Evolutionary conservation across 1,140 invertebrate species (phyloP).

Genomic region (Contarinia nasturtii): DNA sequence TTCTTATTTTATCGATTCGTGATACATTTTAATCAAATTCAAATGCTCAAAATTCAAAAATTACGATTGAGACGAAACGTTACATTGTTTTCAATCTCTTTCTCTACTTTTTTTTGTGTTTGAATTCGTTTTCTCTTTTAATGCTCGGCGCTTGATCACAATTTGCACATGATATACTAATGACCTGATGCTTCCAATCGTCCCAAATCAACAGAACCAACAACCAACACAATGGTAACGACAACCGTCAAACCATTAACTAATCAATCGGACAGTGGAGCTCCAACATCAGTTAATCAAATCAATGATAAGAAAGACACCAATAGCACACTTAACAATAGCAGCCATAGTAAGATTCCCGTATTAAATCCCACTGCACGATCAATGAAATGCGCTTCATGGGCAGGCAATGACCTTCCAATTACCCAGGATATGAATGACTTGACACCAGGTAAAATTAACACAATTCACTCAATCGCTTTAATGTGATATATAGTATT

Average conservation of each 20-base stretch:
- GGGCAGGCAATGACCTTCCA: constrained; percentile 25
- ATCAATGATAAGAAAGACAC: not conserved
- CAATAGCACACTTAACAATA: too few species aligned
- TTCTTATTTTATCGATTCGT: too few species aligned
- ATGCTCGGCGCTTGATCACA: not conserved
- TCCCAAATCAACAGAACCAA: not conserved
- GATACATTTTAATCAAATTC: too few species aligned
- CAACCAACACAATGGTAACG: not conserved
- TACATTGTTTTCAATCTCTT: too few species aligned
- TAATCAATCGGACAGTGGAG: not conserved
- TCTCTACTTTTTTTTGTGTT: too few species aligned
- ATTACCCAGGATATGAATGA: constrained; percentile 14
- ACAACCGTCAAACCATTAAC: constrained; percentile 3
- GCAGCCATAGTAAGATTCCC: constrained; percentile 17
- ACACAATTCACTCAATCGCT: constrained; percentile 2
- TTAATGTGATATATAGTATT: not conserved
- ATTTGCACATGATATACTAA: not conserved
- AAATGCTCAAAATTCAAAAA: too few species aligned
- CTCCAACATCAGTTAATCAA: not conserved
- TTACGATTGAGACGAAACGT: too few species aligned
- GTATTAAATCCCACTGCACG: constrained; percentile 13
- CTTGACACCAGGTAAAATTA: constrained; percentile 28
- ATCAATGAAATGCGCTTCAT: constrained; percentile 33
- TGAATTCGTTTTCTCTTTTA: too few species aligned
- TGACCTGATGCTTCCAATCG: not conserved